Evolutionary conservation across 2,113 vertebrate species (phyloP).

Genomic region (Psophia crepitans): DNA sequence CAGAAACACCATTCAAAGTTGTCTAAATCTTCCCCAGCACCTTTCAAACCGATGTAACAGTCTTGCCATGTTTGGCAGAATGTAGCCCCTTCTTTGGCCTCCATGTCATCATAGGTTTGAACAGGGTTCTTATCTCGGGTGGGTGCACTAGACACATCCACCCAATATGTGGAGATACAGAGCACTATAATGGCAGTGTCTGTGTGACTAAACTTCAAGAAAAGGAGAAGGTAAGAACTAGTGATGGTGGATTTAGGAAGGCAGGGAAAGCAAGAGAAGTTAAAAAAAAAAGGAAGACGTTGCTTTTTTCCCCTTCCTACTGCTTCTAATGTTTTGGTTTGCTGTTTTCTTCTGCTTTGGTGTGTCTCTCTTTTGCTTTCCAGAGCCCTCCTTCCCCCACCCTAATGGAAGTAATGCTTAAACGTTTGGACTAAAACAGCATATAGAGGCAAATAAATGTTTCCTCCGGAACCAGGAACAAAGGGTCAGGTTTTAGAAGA

Average conservation of each 20-base stretch:
- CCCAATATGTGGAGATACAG: neutral
- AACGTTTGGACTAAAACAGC: neutral
- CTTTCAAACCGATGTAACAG: neutral
- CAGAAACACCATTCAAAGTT: neutral
- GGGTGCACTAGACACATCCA: neutral
- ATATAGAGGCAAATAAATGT: neutral
- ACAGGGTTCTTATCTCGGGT: neutral
- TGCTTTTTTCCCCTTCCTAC: neutral
- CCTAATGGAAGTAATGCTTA: neutral
- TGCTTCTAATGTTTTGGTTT: neutral
- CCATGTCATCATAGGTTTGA: neutral
- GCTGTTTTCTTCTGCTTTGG: neutral
- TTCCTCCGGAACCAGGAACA: neutral
- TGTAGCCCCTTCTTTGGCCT: neutral
- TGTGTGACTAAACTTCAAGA: neutral
- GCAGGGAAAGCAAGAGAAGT: neutral
- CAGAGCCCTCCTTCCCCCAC: neutral
- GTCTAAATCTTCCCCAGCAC: neutral
- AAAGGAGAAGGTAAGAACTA: neutral
- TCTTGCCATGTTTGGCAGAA: neutral
- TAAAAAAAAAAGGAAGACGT: neutral
- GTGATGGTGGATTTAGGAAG: neutral
- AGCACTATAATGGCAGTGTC: neutral
- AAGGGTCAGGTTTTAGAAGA: neutral
- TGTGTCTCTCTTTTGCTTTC: neutral